Base-by-base conservation (phyloP, 2,113 vertebrate genomes). In the Nansenia antarctica region DNA sequence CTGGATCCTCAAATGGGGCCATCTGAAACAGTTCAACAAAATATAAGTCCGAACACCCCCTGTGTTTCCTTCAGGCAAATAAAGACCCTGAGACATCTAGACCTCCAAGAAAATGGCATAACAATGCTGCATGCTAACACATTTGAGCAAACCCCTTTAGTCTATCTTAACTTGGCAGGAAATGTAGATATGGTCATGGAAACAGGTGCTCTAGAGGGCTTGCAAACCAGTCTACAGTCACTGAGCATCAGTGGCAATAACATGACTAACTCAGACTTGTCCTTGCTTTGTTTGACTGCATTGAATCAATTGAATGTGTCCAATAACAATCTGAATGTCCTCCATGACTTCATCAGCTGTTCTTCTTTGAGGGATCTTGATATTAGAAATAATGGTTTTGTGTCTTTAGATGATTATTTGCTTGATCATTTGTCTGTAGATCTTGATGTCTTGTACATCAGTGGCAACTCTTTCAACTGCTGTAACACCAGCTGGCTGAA, bases 401-500 rank as follows among this genome's bases (percentile, higher is more conserved):
- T 14, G 30, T 64, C 29, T 0, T 11, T 95, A 66, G 87, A 86
- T 2, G 1, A 45, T 9, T 78, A 64, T 0, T 62, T 62, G 2
- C 26, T 85, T 0, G 1, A 4, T 0, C n/a, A 32, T 31, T 69
- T 87, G 71, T 77, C 88, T 20, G 39, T 0, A 2, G 82, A 86
- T 65, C 90, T 95, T 34, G 45, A 27, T 35, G 47, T 37, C 0
- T 1, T 95, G 67, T 65, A 79, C 0, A 14, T 95, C 0, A 87
- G 91, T 5, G 92, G 92, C 1, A 94, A 94, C 76, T 27, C 83
- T 49, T 92, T 94, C 61, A 85, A 89, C 69, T 94, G 94, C n/a
- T 94, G 95, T 57, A 82, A 87, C 0, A 84, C 89, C 62, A 66
- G 15, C 22, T 95, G 93, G 94, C 71, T 94, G 75, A 82, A 66